Evolutionary conservation across 2,888 invertebrate genomes (phyloP).

Genomic region (Himalopsyche japonica): DNA sequence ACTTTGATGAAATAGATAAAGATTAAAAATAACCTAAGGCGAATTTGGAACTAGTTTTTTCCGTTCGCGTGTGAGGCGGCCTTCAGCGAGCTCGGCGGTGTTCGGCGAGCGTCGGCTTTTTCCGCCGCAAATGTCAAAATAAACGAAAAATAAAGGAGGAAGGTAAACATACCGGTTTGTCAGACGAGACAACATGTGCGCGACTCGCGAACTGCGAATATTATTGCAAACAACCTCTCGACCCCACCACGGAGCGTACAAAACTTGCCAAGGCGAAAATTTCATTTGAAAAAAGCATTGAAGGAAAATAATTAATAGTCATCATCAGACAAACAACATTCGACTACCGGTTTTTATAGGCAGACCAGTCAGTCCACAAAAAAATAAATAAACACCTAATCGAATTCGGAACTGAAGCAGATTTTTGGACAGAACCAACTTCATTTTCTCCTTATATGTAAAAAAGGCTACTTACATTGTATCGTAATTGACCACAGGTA

Average conservation of each 20-base stretch:
- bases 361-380: too few relatives aligned
- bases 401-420: too few relatives aligned
- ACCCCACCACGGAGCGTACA: neutral
- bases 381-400: too few relatives aligned
- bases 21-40: neutral
- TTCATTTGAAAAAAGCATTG: too few relatives aligned
- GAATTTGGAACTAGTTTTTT: neutral
- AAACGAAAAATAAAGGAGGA: conserved; percentile 1
- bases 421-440: too few relatives aligned
- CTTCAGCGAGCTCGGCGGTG: neutral
- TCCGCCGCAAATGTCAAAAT: conserved; percentile 14
- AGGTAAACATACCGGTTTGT: conserved; percentile 7
- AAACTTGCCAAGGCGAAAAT: too few relatives aligned
- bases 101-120: neutral
- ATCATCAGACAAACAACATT: too few relatives aligned
- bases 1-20: neutral
- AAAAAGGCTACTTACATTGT: too few relatives aligned
- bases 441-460: too few relatives aligned
- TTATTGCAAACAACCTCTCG: neutral
- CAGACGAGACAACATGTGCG: conserved; percentile 2
- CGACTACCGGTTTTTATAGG: too few relatives aligned
- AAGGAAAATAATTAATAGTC: too few relatives aligned
- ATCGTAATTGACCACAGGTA: too few relatives aligned
- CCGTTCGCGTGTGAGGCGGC: neutral
- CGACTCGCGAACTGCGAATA: neutral